Conservation (phyloP, 2,888 invertebrate species). For the Ichneumon xanthorius region DNA sequence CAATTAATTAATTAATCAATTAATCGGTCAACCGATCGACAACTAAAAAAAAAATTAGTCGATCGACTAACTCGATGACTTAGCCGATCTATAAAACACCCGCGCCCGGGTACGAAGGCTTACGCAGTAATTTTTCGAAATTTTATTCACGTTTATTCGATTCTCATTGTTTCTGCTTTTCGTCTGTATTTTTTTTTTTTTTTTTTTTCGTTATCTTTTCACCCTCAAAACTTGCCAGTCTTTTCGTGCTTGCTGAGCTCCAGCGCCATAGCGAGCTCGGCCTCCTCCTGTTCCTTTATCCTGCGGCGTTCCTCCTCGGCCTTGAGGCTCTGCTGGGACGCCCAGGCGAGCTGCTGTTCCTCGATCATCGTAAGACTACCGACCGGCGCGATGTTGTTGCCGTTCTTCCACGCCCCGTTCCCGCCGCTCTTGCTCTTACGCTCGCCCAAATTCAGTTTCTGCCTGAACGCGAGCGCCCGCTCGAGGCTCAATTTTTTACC, state of each 20-base stretch:
- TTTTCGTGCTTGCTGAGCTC: conserved; percentile 88
- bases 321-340: conserved; percentile 89
- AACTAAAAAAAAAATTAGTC: not conserved
- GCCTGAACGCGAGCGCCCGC: conserved; percentile 78
- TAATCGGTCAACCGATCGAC: not conserved
- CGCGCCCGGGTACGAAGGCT: conserved; percentile 19
- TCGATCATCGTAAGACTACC: conserved; percentile 85
- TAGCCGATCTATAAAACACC: conserved; percentile 11
- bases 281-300: conserved; percentile 88
- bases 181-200: not conserved
- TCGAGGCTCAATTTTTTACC: conserved; percentile 75
- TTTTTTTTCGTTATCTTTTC: conserved; percentile 1
- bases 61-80: no score
- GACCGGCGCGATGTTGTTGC: conserved; percentile 50
- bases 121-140: conserved; percentile 10
- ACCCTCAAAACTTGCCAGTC: conserved; percentile 72
- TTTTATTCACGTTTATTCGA: conserved; percentile 20
- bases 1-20: not conserved
- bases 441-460: conserved; percentile 75
- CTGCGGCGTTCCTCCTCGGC: conserved; percentile 88
- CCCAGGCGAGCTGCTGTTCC: conserved; percentile 91
- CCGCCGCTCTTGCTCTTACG: conserved; percentile 84
- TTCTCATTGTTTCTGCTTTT: conserved; percentile 15
- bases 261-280: conserved; percentile 90
- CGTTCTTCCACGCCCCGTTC: conserved; percentile 61